Evolutionary conservation across 1,140 invertebrate species (phyloP), one percentile per base, ranked within the genome.

Genomic region (Bombus turneri): DNA sequence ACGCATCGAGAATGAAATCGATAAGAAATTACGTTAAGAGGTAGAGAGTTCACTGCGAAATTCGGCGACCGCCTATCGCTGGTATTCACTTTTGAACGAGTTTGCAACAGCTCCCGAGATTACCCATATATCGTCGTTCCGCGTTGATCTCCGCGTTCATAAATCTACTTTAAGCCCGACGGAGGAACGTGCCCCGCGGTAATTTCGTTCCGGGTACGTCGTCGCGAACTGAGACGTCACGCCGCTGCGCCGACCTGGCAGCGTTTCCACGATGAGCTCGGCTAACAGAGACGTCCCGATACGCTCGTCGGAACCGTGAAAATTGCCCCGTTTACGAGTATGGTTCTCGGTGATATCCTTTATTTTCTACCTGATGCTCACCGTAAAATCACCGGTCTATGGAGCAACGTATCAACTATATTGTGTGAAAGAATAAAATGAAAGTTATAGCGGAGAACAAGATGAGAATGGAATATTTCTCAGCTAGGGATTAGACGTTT

Each of bases 241-340:
- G 69, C 64, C 77, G 81, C 81, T 59, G 59, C 75, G 53, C 28
- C 66, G 57, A 78, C 68, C 25, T 34, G 71, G n/a, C 68, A 66
- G 71, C 75, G 79, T 86, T 80, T 64, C 74, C 87, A 75, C 83
- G 62, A 64, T 39, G 57, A 84, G 77, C 59, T 37, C 31, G 57
- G 41, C 81, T 87, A 87, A 90, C 87, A 87, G 85, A 90, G 87
- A 89, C 85, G 88, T 90, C 87, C 43, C 85, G 85, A 89, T 84
- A 83, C 88, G 85, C 66, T 43, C 72, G 47, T 66, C 59, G 69
- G 64, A 79, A 82, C 81, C 88, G 85, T 89, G 88, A 89, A 89
- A 89, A 87, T 74, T 68, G 81, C 69, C 88, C n/a, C 85, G 75
- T 80, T 73, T 89, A 69, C 80, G 81, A 69, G 31, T 37, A 68